These are phyloP conservation scores for Drosophila cracens DNA, from an alignment of 2,888 invertebrate species.

Conservation along the genomic window DNA sequence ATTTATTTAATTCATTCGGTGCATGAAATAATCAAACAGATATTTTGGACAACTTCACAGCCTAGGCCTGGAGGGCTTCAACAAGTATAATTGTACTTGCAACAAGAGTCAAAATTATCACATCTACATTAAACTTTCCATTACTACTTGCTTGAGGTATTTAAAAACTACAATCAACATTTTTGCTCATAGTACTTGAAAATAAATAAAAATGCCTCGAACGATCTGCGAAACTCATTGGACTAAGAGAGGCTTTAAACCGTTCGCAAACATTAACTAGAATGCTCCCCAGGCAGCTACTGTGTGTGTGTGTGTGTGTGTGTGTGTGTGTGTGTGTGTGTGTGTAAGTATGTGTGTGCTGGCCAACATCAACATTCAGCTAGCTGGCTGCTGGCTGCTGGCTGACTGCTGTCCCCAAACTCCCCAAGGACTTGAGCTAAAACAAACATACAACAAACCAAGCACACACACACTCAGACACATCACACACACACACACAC, in stretches of 20 bases:
- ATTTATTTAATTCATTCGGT: not conserved
- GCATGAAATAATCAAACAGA: not conserved
- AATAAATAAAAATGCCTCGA: not conserved
- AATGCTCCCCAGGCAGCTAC: slow-evolving; percentile 23
- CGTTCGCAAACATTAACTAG: slow-evolving; percentile 19
- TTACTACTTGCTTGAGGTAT: no score
- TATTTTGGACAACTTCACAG: not conserved
- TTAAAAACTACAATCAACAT: not conserved
- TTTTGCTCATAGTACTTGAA: not conserved
- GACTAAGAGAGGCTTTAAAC: slow-evolving; percentile 20
- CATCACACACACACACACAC: slow-evolving; percentile 14
- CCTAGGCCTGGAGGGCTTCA: not conserved
- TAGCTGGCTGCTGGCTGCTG: slow-evolving; percentile 5
- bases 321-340: slow-evolving; percentile 17
- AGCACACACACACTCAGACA: slow-evolving; percentile 16
- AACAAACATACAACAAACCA: slow-evolving; percentile 25
- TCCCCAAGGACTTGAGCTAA: slow-evolving; percentile 48
- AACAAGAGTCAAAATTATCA: not conserved
- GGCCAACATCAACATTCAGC: slow-evolving; percentile 34
- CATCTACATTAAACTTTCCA: not conserved
- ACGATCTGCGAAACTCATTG: slow-evolving; percentile 8
- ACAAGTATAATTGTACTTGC: no score
- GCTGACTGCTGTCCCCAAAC: not conserved
- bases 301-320: slow-evolving; percentile 17
- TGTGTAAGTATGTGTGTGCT: slow-evolving; percentile 16